Conservation (phyloP, 1,140 invertebrate genomes). For the Lycorma delicatula region DNA sequence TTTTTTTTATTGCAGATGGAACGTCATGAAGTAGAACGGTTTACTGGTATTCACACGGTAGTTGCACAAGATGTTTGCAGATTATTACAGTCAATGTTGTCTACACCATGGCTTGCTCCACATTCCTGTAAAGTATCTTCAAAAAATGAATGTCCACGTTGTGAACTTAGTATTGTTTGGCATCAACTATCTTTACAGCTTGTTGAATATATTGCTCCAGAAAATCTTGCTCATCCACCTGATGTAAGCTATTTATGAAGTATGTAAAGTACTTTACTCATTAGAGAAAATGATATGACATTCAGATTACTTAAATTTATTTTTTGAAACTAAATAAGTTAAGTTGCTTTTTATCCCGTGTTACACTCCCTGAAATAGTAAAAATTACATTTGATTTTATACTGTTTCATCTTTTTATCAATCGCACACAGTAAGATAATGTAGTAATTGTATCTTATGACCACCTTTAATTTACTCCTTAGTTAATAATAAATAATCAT, state of each 20-base stretch:
- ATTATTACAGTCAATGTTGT: slow-evolving; percentile 75
- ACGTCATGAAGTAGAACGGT: slow-evolving; percentile 79
- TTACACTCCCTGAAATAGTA: too few species aligned
- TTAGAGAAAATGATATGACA: too few species aligned
- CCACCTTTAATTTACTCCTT: too few species aligned
- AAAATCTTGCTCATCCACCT: slow-evolving; percentile 61
- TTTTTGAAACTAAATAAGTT: too few species aligned
- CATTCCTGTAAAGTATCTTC: slow-evolving; percentile 28
- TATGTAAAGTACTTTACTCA: too few species aligned
- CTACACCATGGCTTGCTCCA: slow-evolving; percentile 52
- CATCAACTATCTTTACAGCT: slow-evolving; percentile 80
- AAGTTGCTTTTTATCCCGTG: too few species aligned
- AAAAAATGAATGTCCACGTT: slow-evolving; percentile 72
- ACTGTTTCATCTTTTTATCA: too few species aligned
- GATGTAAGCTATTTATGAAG: slow-evolving; percentile 52
- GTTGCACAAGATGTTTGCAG: slow-evolving; percentile 67
- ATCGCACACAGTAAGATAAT: too few species aligned
- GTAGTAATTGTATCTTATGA: too few species aligned
- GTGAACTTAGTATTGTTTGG: slow-evolving; percentile 87
- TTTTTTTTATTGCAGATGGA: slow-evolving; percentile 60
- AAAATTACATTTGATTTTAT: too few species aligned
- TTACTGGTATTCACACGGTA: slow-evolving; percentile 67
- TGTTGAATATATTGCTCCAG: slow-evolving; percentile 67
- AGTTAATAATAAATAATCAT: too few species aligned
- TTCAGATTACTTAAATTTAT: too few species aligned